Percentiles rank a stretch among this genome's conserved stretches.
phyloP scores from a whole-genome alignment of 2,113 vertebrate genomes.

The Takifugu bimaculatus region DNA sequence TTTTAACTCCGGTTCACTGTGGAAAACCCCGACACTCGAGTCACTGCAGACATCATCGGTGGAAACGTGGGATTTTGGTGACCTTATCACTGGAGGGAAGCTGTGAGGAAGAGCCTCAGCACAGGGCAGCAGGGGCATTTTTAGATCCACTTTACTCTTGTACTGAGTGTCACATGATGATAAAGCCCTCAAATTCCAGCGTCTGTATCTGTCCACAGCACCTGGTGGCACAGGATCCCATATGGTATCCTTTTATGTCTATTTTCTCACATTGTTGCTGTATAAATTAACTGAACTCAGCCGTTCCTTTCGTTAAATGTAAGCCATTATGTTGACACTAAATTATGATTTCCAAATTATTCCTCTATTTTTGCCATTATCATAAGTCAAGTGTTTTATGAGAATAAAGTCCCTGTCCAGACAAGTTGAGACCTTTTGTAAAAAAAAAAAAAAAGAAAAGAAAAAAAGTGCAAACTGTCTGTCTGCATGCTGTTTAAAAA shows the following conservation, averaged over 20 bases:
- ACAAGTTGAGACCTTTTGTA: conserved; percentile 18
- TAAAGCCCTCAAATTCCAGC: conserved; percentile 8
- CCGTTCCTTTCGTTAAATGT: conserved; percentile 7
- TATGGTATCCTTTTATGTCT: not conserved
- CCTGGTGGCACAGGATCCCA: not conserved
- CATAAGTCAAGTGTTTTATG: conserved; percentile 30
- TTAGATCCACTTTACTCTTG: not conserved
- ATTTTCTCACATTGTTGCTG: not conserved
- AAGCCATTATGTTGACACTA: conserved; percentile 9
- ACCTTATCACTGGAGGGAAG: conserved; percentile 38
- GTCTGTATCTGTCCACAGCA: conserved; percentile 14
- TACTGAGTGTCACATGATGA: conserved; percentile 5
- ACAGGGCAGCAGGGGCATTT: not conserved
- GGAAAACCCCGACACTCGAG: conserved; percentile 60
- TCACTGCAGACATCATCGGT: conserved; percentile 48
- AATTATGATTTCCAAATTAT: conserved; percentile 10
- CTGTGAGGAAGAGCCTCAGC: not conserved
- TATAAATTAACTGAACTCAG: conserved; percentile 28
- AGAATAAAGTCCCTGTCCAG: conserved; percentile 19
- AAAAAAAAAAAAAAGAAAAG: no score
- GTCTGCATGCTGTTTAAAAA: conserved; percentile 21
- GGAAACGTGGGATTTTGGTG: conserved; percentile 53
- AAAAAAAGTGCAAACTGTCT: conserved; percentile 5
- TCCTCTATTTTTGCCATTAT: conserved; percentile 4
- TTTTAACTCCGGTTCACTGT: conserved; percentile 28